Evolutionary conservation across 2,888 invertebrate species (phyloP).

Genomic region (Tryphoninae sp.): DNA sequence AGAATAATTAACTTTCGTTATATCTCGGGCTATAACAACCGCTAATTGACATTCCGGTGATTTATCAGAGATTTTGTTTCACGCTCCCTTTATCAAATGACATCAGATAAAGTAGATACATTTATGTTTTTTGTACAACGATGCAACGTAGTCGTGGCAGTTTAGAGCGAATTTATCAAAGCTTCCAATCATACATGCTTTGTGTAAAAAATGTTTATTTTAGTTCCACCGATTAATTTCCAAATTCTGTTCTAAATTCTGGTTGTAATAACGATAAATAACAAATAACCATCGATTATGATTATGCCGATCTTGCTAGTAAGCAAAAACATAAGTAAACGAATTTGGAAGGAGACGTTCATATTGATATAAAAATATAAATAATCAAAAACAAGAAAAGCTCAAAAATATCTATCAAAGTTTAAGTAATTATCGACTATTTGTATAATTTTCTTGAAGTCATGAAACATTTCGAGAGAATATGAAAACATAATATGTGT

Average conservation of each 20-base stretch:
- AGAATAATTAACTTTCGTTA: slow-evolving; percentile 51
- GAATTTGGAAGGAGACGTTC: no score
- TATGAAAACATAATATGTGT: background rate
- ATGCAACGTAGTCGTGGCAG: background rate
- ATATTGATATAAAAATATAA: no score
- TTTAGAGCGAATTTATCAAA: slow-evolving; percentile 14
- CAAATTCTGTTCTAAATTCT: background rate
- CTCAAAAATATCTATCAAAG: slow-evolving; percentile 12
- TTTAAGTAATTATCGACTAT: slow-evolving; percentile 20
- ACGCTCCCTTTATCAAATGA: background rate
- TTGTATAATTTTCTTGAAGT: slow-evolving; percentile 7
- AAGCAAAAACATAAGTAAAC: no score
- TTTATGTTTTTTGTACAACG: slow-evolving; percentile 25
- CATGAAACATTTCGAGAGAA: slow-evolving; percentile 8
- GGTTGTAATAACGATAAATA: background rate
- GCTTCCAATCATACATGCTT: slow-evolving; percentile 1
- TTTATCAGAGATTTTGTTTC: background rate
- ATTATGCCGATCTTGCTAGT: no score
- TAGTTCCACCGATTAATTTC: background rate
- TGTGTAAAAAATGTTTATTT: background rate
- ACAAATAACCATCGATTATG: background rate
- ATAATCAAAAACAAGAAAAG: background rate
- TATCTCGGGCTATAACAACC: slow-evolving; percentile 17
- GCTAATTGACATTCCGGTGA: slow-evolving; percentile 8
- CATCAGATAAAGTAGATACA: background rate